Evolutionary conservation across 1,140 invertebrate species (phyloP), one percentile per base, ranked within the genome.

Genomic region (Pogonomyrmex californicus): DNA sequence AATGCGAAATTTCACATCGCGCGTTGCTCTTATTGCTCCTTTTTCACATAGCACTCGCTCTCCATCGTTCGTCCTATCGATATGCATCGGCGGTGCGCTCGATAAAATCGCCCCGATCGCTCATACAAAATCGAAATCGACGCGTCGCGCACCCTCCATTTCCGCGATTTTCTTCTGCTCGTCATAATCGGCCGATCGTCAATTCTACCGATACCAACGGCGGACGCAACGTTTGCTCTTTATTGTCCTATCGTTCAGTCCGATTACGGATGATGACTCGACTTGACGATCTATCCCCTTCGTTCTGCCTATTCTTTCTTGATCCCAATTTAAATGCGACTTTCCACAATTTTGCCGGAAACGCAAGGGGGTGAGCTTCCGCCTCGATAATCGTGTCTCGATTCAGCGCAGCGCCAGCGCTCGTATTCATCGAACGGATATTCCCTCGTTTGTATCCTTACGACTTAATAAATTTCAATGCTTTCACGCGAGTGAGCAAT

Each of bases 271-370:
- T 38, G 66, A 60, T 30, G n/a, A 51, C 12, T 66, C 30, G 60
- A 4, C 54, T 60, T n/a, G 12, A 33, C 33, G 12, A 38, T 56
- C 60, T 51, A 63, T 44, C 58, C 38, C 12, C 23, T 23, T 77
- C 65, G 47, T 33, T 2, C 7, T 41, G 23, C n/a, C 47, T 33
- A 23, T 0, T 36, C 54, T n/a, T 87, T 47, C 68, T 71, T 66
- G 81, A 89, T 79, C 10, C 10, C 81, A 65, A 51, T 90, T 68
- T 77, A 71, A 89, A 63, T 58, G 65, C 49, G 77, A 58, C 63
- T 86, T 71, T 60, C 87, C 82, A 60, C 75, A 58, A 73, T 65
- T 76, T 68, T 71, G 58, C 12, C 30, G 71, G 23, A 56, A 78
- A 83, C 58, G 54, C 23, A 10, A 82, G 66, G 5, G 23, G 17